Evolutionary conservation across 2,113 vertebrate species (phyloP).

Genomic region (Plecturocebus donacophilus): DNA sequence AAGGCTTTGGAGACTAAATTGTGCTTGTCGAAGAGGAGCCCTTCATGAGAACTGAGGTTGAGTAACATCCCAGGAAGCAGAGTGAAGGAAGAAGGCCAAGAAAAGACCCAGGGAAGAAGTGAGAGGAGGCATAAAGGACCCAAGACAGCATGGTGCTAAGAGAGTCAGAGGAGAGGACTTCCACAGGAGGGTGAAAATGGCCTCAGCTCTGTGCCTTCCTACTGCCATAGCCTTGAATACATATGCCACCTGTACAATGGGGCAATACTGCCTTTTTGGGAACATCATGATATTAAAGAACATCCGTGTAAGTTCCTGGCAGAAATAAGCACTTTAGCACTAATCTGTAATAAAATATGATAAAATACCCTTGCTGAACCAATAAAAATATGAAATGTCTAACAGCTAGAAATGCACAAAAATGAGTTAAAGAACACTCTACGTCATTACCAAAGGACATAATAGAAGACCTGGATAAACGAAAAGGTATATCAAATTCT

Average conservation of each 20-base stretch:
- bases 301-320: not conserved
- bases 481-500: not conserved
- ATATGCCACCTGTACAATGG: fast-evolving
- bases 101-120: not conserved
- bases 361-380: not conserved
- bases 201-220: not conserved
- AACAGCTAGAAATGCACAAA: not conserved
- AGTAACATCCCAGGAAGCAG: fast-evolving
- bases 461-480: not conserved
- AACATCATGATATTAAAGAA: not conserved
- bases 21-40: fast-evolving
- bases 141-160: fast-evolving
- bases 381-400: not conserved
- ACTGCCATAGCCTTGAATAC: too few species aligned
- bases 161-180: not conserved
- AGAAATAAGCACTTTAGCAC: not conserved
- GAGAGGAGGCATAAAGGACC: not conserved
- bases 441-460: not conserved
- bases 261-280: not conserved
- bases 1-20: not conserved
- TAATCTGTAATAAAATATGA: not conserved
- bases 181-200: fast-evolving
- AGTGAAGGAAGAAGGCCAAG: not conserved
- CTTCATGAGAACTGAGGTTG: not conserved
- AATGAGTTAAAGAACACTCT: not conserved